phyloP scores from a whole-genome alignment of 2,888 invertebrate genomes.

The Prosapia bicincta region DNA sequence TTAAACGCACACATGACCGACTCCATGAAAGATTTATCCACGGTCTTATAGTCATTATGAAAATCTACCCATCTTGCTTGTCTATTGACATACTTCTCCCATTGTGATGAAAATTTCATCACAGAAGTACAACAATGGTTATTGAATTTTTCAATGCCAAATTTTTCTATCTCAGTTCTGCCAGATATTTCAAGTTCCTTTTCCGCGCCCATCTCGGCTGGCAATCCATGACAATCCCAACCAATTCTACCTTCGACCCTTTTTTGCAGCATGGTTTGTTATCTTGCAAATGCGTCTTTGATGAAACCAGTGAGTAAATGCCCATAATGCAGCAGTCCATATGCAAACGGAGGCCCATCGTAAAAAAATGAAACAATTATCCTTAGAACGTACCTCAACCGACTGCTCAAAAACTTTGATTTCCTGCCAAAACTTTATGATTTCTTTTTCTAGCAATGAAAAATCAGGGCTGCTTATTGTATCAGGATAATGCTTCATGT shows the following conservation, averaged over 20 bases:
- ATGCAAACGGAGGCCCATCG: slow-evolving; percentile 20
- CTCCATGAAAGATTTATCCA: slow-evolving; percentile 19
- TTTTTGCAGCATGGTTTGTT: slow-evolving; percentile 9
- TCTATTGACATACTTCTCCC: slow-evolving; percentile 13
- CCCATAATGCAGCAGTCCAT: slow-evolving; percentile 18
- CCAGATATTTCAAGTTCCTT: slow-evolving; percentile 11
- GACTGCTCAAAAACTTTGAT: slow-evolving; percentile 8
- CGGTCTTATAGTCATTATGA: slow-evolving; percentile 9
- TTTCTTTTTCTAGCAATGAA: slow-evolving; percentile 7
- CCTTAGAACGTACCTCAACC: slow-evolving; percentile 4
- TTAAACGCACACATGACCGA: slow-evolving; percentile 25
- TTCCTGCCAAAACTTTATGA: slow-evolving; percentile 17
- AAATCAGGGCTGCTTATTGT: slow-evolving; percentile 12
- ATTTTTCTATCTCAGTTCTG: slow-evolving; percentile 7
- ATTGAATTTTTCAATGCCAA: slow-evolving; percentile 16
- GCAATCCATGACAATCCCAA: slow-evolving; percentile 21
- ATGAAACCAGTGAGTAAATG: slow-evolving; percentile 16
- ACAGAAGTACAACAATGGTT: slow-evolving; percentile 12
- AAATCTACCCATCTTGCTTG: slow-evolving; percentile 22
- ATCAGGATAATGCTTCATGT: too few relatives aligned
- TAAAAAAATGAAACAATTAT: slow-evolving; percentile 14
- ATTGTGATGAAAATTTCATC: too few relatives aligned
- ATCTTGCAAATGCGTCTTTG: slow-evolving; percentile 10
- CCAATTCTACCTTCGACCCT: slow-evolving; percentile 14
- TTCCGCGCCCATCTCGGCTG: slow-evolving; percentile 21